A percentile compares a stretch with the other conserved stretches of the same genome.
Conservation (phyloP, 2,888 invertebrate species). For the Standfussiana lucernea region DNA sequence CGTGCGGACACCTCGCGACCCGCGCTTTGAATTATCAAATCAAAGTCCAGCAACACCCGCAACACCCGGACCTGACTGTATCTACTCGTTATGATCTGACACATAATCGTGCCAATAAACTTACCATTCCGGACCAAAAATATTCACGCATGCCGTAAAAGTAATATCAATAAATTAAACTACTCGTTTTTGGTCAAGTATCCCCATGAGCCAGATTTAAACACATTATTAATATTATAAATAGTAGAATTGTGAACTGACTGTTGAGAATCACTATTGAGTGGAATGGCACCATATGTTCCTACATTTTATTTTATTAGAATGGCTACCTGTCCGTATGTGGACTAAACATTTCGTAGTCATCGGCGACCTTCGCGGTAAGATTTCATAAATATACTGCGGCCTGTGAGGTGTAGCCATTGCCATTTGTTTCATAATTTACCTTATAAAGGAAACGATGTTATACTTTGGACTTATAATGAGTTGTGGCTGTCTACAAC, state of each 20-base stretch:
- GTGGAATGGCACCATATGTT: constrained; percentile 54
- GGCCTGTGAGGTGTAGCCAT: constrained; percentile 34
- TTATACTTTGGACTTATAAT: constrained; percentile 21
- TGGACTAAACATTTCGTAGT: constrained; percentile 50
- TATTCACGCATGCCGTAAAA: constrained; percentile 44
- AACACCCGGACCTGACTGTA: constrained; percentile 38
- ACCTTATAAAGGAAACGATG: constrained; percentile 39
- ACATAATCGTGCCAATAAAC: constrained; percentile 30
- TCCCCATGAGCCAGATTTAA: constrained; percentile 57
- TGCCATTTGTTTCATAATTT: constrained; percentile 50
- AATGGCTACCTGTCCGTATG: constrained; percentile 60
- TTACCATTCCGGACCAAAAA: constrained; percentile 41
- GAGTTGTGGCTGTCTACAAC: constrained; percentile 14
- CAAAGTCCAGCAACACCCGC: constrained; percentile 33
- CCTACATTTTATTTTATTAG: constrained; percentile 56
- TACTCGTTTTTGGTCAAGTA: constrained; percentile 51
- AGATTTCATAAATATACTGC: constrained; percentile 59
- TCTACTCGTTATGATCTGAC: constrained; percentile 36
- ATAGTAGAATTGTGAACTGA: constrained; percentile 45
- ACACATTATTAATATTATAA: constrained; percentile 64
- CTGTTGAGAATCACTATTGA: constrained; percentile 45
- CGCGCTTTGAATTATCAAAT: constrained; percentile 54
- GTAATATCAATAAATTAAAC: constrained; percentile 63
- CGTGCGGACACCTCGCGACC: constrained; percentile 72
- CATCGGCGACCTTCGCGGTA: constrained; percentile 61